Percentiles rank a stretch among this genome's conserved stretches.
Evolutionary conservation across 2,797 vertebrate species (phyloP).

Genomic region (Chaunax sp.): DNA sequence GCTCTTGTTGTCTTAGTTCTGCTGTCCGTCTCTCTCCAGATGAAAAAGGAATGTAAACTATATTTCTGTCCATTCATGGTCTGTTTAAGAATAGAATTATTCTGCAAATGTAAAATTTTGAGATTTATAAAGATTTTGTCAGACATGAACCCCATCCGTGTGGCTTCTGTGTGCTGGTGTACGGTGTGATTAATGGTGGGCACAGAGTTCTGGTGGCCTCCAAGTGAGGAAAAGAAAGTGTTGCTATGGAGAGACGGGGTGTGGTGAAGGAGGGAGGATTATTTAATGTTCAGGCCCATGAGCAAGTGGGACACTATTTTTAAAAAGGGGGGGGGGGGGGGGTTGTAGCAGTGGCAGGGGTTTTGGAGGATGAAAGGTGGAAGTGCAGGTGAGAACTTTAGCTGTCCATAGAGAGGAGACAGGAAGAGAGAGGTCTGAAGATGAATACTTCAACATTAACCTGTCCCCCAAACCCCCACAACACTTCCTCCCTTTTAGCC

Average conservation of each 20-base stretch:
- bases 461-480: constrained; percentile 16
- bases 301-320: constrained; percentile 78
- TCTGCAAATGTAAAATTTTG: neutral
- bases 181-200: constrained; percentile 50
- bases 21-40: constrained; percentile 6
- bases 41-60: neutral
- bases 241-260: constrained; percentile 64
- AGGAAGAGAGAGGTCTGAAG: constrained; percentile 50
- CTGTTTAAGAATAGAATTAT: too few relatives aligned
- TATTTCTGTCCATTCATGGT: neutral
- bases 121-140: neutral
- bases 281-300: constrained; percentile 82
- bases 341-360: constrained; percentile 22
- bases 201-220: constrained; percentile 49
- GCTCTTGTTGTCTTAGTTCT: constrained; percentile 68
- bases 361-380: constrained; percentile 36
- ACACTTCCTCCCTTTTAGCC: constrained; percentile 41
- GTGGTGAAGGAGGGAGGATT: constrained; percentile 72
- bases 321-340: constrained; percentile 36
- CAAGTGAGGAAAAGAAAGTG: constrained; percentile 53
- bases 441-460: constrained; percentile 53
- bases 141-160: constrained; percentile 1
- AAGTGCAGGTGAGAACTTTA: constrained; percentile 63
- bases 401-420: constrained; percentile 40
- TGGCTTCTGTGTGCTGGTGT: constrained; percentile 2